phyloP scores from a whole-genome alignment of 2,888 invertebrate species.

The Amphimallon solstitiale region DNA sequence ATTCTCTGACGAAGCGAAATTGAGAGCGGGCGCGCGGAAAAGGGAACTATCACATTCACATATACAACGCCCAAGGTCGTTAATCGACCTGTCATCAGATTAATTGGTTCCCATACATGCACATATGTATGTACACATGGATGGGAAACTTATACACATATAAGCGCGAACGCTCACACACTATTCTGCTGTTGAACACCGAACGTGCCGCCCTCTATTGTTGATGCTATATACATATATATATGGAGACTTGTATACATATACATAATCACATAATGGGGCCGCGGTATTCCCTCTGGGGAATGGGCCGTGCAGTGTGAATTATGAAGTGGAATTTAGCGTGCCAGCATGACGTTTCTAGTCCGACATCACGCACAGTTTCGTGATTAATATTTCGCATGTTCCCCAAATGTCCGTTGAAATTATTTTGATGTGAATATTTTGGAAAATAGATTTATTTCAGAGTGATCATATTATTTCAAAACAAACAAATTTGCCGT shows the following conservation, averaged over 20 bases:
- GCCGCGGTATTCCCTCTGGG: conserved; percentile 1
- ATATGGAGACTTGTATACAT: background rate
- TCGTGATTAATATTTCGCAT: conserved; percentile 7
- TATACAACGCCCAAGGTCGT: conserved; percentile 27
- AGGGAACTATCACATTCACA: conserved; percentile 4
- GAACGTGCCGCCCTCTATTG: background rate
- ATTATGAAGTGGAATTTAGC: conserved; percentile 15
- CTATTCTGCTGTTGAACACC: background rate
- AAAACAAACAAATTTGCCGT: no score
- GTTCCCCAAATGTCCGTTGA: background rate
- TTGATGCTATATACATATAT: background rate
- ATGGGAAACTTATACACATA: background rate
- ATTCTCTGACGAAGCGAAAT: background rate
- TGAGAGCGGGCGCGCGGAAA: conserved; percentile 9
- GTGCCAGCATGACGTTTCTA: background rate
- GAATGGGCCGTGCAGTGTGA: conserved; percentile 5
- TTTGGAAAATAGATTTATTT: background rate
- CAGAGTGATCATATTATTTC: background rate
- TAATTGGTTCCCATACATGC: conserved; percentile 24
- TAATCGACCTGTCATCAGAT: conserved; percentile 36
- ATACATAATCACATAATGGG: conserved; percentile 5
- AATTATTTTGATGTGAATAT: background rate
- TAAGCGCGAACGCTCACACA: background rate
- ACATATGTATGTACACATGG: background rate
- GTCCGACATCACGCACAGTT: background rate